Base-by-base conservation (phyloP, 2,113 vertebrate genomes). In the Aix galericulata region DNA sequence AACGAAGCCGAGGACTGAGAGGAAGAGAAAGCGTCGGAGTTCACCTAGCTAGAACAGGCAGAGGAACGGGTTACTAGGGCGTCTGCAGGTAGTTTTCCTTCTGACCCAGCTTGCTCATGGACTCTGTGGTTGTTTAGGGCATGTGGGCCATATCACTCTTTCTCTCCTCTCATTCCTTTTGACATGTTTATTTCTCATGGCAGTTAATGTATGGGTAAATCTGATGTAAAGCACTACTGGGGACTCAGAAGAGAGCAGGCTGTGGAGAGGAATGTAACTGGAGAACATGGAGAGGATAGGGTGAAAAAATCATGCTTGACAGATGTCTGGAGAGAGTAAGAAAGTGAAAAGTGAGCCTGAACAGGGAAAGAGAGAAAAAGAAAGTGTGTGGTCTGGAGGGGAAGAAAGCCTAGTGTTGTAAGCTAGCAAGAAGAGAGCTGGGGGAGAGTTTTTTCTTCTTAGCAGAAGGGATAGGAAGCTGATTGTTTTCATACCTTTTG, bases 271-370 rank as follows among this genome's bases (percentile, higher is more conserved):
- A 74, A 63, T n/a, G 58, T 71, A 63, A 36, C 15, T 73, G 40
- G 38, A 82, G 53, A 29, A 87, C 56, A 21, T 44, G 23, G 38
- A 32, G 88, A 69, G n/a, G 55, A 44, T 13, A 56, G 12, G 15
- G 11, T 64, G 31, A 32, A 71, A 81, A 79, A 82, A 6, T n/a
- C 11, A 17, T 32, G 6, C 27, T 72, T 77, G 44, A 50, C 73
- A 66, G 25, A 25, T 1, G 9, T 44, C 21, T 63, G 36, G 25
- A 38, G 9, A 34, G 7, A 50, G 8, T 73, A 76, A 60, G 46
- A 76, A 76, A 88, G 38, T 86, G 66, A 91, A 82, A 88, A 94
- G n/a, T 34, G 38, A 92, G 9, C 58, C 84, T 76, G n/a, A 44
- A 27, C 62, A 84, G 53, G 27, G 84, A 42, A 18, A 20, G 27